Evolutionary conservation across 2,797 vertebrate genomes (phyloP), one percentile per base, ranked within the genome.

Genomic region (Siniperca undulata): DNA sequence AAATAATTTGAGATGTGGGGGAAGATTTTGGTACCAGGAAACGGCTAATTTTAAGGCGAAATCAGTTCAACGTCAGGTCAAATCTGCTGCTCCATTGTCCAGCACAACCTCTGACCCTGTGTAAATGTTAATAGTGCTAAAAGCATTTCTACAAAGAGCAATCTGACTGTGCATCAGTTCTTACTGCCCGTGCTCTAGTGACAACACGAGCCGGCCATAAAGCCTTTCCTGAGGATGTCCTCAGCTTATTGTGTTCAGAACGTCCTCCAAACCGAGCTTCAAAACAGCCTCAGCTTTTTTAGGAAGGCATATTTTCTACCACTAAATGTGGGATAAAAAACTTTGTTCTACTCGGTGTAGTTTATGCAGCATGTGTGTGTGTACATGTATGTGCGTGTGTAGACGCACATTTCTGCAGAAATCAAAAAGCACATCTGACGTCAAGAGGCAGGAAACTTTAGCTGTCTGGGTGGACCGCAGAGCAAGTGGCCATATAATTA

Each of bases 371-470:
- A 2, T 70, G 84, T 79, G 68, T 48, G 22, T 36, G 52, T 53
- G 50, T 30, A 1, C 19, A 20, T 36, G 5, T 40, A 2, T 56
- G 3, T 79, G 65, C 76, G 44, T 66, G 61, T 67, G 62, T 2
- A 27, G 30, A 55, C 2, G 62, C 58, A 90, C 77, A 59, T 80
- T 91, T 87, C 75, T 83, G 81, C 69, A 85, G 87, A 82, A 92
- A 38, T 86, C 91, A 82, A 95, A 94, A 89, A 69, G 86, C 73
- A 50, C 67, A 46, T 91, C 84, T 96, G 95, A 96, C 95, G 93
- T 96, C 94, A 95, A 94, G 80, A 92, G 86, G 87, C 92, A 96
- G 94, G 94, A 96, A 95, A 95, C 93, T 92, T 84, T 75, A 93
- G 91, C 91, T 80, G 94, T 92, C 93, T 95, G 92, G 83, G 69